A percentile compares a stretch with the other conserved stretches of the same genome.
Conservation (phyloP, 2,888 invertebrate genomes). For the Mamestra brassicae region DNA sequence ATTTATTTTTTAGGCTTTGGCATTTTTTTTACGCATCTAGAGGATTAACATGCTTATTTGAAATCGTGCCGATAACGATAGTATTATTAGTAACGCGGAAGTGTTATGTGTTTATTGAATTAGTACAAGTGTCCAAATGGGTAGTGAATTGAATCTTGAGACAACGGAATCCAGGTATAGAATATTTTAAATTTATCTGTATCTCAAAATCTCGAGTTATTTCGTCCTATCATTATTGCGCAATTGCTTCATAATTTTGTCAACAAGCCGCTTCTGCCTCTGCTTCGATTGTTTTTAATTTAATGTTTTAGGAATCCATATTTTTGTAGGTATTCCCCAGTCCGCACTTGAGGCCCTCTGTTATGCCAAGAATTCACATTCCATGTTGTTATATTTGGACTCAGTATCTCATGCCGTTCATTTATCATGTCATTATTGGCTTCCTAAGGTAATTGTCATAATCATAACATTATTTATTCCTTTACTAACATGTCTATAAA, state of each 20-base stretch:
- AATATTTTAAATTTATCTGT: conserved; percentile 45
- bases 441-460: conserved; percentile 80
- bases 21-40: conserved; percentile 65
- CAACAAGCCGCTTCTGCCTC: conserved; percentile 45
- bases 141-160: conserved; percentile 84
- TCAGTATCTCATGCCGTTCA: conserved; percentile 76
- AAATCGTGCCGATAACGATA: conserved; percentile 47
- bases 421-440: conserved; percentile 80
- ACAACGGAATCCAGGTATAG: conserved; percentile 82
- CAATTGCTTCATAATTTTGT: conserved; percentile 72
- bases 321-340: conserved; percentile 73
- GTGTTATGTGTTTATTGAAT: conserved; percentile 85
- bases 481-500: conserved; percentile 10
- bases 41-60: conserved; percentile 58
- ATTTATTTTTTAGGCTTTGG: conserved; percentile 50
- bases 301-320: conserved; percentile 52
- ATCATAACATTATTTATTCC: conserved; percentile 36
- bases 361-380: conserved; percentile 77
- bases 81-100: conserved; percentile 53
- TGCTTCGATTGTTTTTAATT: conserved; percentile 47
- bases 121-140: conserved; percentile 84
- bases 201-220: conserved; percentile 50
- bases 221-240: conserved; percentile 74
- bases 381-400: conserved; percentile 78
- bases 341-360: conserved; percentile 65